These are phyloP conservation scores for Oreonectes daqikongensis DNA, from an alignment of 2,797 vertebrate species.

Conservation along the genomic window DNA sequence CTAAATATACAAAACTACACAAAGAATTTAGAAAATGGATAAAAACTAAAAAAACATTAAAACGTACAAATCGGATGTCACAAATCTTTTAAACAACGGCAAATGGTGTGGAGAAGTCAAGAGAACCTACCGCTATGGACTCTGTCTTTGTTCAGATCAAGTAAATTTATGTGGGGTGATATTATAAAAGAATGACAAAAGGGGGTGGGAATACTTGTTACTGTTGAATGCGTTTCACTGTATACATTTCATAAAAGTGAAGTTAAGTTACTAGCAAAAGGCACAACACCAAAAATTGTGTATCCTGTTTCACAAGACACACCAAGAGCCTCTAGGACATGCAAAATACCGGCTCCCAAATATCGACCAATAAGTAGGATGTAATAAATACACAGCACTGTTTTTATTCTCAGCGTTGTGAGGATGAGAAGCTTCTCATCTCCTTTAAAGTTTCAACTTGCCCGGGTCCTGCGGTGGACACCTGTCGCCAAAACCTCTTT, in stretches of 20 bases:
- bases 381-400: not conserved
- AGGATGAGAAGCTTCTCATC: not conserved
- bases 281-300: too few relatives aligned
- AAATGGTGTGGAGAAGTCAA: not conserved
- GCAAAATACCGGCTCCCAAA: constrained; percentile 7
- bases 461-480: not conserved
- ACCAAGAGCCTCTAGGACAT: not conserved
- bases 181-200: not conserved
- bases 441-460: constrained; percentile 4
- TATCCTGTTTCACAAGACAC: constrained; percentile 6
- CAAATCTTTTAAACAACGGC: not conserved
- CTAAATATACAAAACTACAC: not conserved
- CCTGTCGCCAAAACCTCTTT: constrained; percentile 25
- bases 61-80: not conserved
- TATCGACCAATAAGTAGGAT: not conserved
- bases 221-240: too few relatives aligned
- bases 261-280: too few relatives aligned
- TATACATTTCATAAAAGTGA: too few relatives aligned
- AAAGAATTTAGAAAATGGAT: not conserved
- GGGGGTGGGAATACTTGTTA: not conserved
- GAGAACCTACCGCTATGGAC: not conserved
- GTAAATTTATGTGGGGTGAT: not conserved
- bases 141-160: not conserved
- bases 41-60: not conserved
- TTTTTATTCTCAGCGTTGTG: not conserved